Evolutionary conservation across 2,888 invertebrate species (phyloP).

Genomic region (Ferdinandea cuprea): DNA sequence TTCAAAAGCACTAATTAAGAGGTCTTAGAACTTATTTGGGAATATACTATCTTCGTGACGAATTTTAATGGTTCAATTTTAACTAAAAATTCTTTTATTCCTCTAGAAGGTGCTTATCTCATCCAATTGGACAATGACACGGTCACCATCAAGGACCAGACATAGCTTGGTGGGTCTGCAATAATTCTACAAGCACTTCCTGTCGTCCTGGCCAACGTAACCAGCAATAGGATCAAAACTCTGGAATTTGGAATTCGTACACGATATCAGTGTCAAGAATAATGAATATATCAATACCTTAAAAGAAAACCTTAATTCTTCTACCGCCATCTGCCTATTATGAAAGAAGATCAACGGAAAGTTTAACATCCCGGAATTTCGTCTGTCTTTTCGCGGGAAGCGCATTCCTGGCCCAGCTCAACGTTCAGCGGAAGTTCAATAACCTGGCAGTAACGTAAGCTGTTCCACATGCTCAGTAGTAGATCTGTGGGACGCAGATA

Average conservation of each 20-base stretch:
- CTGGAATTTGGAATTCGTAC: too few species aligned
- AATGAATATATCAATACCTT: conserved; percentile 13
- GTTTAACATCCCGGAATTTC: conserved; percentile 6
- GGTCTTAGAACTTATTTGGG: conserved; percentile 5
- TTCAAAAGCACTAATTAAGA: conserved; percentile 10
- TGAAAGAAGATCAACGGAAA: conserved; percentile 2
- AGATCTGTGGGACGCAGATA: too few species aligned
- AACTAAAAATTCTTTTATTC: conserved; percentile 10
- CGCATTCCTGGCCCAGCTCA: too few species aligned
- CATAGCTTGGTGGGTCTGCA: background rate
- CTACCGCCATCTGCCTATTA: too few species aligned
- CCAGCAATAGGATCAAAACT: conserved; percentile 3
- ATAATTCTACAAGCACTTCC: conserved; percentile 8
- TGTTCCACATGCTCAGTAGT: background rate
- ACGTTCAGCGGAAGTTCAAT: too few species aligned
- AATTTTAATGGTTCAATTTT: too few species aligned
- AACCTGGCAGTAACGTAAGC: background rate
- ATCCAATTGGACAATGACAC: too few species aligned
- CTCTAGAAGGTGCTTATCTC: conserved; percentile 6
- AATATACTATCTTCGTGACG: background rate
- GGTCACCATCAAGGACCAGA: too few species aligned
- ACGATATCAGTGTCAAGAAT: too few species aligned
- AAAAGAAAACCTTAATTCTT: conserved; percentile 20
- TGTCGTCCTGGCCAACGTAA: conserved; percentile 27
- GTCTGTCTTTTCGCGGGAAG: background rate